These are phyloP conservation scores for Eupithecia vulgata DNA, from an alignment of 2,888 invertebrate species.

Conservation along the genomic window DNA sequence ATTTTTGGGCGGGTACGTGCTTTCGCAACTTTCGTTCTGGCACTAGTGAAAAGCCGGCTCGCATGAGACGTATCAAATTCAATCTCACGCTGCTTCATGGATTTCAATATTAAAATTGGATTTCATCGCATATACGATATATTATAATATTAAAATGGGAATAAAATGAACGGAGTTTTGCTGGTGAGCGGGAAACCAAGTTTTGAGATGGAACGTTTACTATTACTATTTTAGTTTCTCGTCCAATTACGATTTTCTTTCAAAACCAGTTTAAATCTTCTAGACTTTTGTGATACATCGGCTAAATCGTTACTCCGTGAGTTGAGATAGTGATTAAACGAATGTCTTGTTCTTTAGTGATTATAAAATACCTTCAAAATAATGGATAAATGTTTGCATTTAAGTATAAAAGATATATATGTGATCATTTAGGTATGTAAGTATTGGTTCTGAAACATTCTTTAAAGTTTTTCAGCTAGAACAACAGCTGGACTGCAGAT, in stretches of 20 bases:
- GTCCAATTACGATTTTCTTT: too few species aligned
- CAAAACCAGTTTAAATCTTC: too few species aligned
- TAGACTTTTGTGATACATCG: too few species aligned
- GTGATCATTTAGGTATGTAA: background rate
- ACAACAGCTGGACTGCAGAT: too few species aligned
- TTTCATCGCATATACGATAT: slow-evolving; percentile 47
- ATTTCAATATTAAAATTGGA: slow-evolving; percentile 75
- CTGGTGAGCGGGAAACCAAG: background rate
- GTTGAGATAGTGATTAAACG: too few species aligned
- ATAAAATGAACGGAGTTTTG: slow-evolving; percentile 55
- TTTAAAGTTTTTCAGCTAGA: background rate
- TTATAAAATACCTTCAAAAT: background rate
- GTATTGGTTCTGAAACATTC: background rate
- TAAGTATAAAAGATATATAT: background rate
- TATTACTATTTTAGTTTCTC: too few species aligned
- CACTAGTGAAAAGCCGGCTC: slow-evolving; percentile 37
- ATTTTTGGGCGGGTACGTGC: slow-evolving; percentile 14
- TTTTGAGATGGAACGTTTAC: background rate
- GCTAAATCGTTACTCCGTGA: too few species aligned
- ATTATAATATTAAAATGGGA: slow-evolving; percentile 39
- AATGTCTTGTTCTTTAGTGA: too few species aligned
- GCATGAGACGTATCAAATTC: slow-evolving; percentile 70
- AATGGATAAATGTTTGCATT: too few species aligned
- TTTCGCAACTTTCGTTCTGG: slow-evolving; percentile 2
- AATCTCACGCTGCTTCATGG: slow-evolving; percentile 65